Conservation (phyloP, 2,888 invertebrate species). For the Eledona agricola region DNA sequence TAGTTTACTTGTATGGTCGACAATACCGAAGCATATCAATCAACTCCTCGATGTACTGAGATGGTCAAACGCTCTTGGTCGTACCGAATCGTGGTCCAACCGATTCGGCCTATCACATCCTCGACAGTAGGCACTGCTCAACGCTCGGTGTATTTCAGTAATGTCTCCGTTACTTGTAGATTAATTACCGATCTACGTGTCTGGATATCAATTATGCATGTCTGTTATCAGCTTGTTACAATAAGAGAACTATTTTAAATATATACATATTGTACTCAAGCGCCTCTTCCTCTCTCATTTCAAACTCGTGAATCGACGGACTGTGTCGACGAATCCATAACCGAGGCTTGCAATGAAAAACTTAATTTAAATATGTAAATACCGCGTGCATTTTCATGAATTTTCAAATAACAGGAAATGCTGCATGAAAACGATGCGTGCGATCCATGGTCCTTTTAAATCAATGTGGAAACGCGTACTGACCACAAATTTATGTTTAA, state of each 20-base stretch:
- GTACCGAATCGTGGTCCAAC: slow-evolving; percentile 7
- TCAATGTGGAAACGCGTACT: too few species aligned
- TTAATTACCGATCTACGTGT: slow-evolving; percentile 28
- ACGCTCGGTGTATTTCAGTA: slow-evolving; percentile 21
- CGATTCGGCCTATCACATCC: slow-evolving; percentile 19
- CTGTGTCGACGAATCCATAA: too few species aligned
- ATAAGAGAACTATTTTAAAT: slow-evolving; percentile 35
- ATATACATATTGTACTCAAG: slow-evolving; percentile 32
- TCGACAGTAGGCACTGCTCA: slow-evolving; percentile 13
- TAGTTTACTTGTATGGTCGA: slow-evolving; percentile 24
- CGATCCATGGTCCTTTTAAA: too few species aligned
- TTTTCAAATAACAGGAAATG: too few species aligned
- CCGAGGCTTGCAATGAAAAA: too few species aligned
- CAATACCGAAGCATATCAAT: slow-evolving; percentile 34
- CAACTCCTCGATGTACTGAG: slow-evolving; percentile 14
- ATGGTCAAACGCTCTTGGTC: background rate
- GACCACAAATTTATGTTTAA: too few species aligned
- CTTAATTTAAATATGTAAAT: too few species aligned
- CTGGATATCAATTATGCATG: slow-evolving; percentile 33
- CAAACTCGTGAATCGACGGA: background rate
- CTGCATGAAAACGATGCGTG: too few species aligned
- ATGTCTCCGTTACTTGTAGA: slow-evolving; percentile 24
- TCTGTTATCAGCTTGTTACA: slow-evolving; percentile 37
- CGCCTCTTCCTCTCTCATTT: slow-evolving; percentile 1
- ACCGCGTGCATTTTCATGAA: too few species aligned